These are phyloP conservation scores for Chaenogobius annularis DNA, from an alignment of 2,113 vertebrate species.

Conservation along the genomic window DNA sequence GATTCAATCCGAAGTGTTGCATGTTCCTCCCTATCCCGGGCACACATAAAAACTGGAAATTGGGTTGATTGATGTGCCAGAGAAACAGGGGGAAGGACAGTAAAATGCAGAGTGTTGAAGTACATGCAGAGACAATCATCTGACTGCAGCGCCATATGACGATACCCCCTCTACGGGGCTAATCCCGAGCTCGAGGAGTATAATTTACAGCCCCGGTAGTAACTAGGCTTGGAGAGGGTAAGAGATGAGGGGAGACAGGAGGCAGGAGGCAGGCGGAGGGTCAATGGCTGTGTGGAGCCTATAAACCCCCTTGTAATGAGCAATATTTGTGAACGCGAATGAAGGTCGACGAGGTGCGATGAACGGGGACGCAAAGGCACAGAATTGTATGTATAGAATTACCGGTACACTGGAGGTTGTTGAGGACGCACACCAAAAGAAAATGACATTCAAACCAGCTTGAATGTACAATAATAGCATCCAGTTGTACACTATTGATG, in stretches of 20 bases:
- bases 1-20: not conserved
- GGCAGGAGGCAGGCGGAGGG: slow-evolving; percentile 56
- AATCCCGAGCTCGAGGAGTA: slow-evolving; percentile 60
- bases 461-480: not conserved
- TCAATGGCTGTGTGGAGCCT: slow-evolving; percentile 70
- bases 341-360: slow-evolving; percentile 62
- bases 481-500: too few species aligned
- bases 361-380: slow-evolving; percentile 24
- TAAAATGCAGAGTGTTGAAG: slow-evolving; percentile 58
- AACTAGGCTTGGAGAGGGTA: slow-evolving; percentile 63
- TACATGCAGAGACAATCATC: slow-evolving; percentile 60
- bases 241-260: slow-evolving; percentile 46
- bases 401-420: not conserved
- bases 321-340: slow-evolving; percentile 72
- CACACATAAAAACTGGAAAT: slow-evolving; percentile 48
- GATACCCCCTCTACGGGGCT: slow-evolving; percentile 43
- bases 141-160: slow-evolving; percentile 34
- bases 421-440: not conserved
- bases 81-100: slow-evolving; percentile 36
- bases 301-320: slow-evolving; percentile 76
- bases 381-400: not conserved
- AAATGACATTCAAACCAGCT: not conserved
- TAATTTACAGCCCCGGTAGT: slow-evolving; percentile 70
- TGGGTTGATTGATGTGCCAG: slow-evolving; percentile 65
- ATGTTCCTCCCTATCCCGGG: slow-evolving; percentile 9